These are phyloP conservation scores for Paramuricea clavata DNA, from an alignment of 92 coral and sea anemone genomes.

Conservation along the genomic window DNA sequence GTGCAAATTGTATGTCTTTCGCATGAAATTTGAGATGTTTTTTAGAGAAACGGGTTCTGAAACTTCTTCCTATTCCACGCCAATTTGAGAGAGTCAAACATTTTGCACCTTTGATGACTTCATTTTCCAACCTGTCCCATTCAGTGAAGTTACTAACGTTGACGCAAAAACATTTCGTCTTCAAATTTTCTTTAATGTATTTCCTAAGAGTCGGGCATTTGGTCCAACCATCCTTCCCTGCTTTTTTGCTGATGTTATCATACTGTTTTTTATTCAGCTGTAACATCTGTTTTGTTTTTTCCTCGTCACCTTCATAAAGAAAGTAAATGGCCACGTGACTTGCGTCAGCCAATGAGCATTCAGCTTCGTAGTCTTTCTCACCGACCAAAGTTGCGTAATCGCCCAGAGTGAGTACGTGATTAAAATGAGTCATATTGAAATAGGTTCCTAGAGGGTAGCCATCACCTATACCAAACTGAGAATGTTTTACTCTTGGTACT, in stretches of 20 bases:
- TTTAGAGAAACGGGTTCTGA: too few relatives aligned
- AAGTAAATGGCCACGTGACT: background rate
- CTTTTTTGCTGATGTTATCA: constrained; percentile 34
- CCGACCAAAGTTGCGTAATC: constrained; percentile 20
- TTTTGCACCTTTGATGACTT: constrained; percentile 65
- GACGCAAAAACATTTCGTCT: constrained; percentile 67
- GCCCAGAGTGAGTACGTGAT: background rate
- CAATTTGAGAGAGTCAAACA: too few relatives aligned
- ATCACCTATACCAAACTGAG: background rate
- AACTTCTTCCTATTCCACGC: too few relatives aligned
- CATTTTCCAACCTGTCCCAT: constrained; percentile 62
- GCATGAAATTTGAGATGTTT: constrained; percentile 66
- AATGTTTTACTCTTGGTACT: background rate
- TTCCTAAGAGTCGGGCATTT: constrained; percentile 78
- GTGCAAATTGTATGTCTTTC: constrained; percentile 72
- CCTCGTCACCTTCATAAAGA: background rate
- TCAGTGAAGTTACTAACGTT: constrained; percentile 75
- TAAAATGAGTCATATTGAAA: background rate
- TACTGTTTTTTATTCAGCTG: constrained; percentile 64
- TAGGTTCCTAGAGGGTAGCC: background rate
- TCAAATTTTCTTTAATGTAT: constrained; percentile 72
- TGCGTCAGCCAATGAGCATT: too few relatives aligned
- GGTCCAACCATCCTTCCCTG: constrained; percentile 74
- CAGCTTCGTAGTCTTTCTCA: too few relatives aligned
- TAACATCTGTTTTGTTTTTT: too few relatives aligned